A percentile compares a stretch with the other conserved stretches of the same genome.
Evolutionary conservation across 2,113 vertebrate genomes (phyloP).

Genomic region (Muntiacus muntjak): DNA sequence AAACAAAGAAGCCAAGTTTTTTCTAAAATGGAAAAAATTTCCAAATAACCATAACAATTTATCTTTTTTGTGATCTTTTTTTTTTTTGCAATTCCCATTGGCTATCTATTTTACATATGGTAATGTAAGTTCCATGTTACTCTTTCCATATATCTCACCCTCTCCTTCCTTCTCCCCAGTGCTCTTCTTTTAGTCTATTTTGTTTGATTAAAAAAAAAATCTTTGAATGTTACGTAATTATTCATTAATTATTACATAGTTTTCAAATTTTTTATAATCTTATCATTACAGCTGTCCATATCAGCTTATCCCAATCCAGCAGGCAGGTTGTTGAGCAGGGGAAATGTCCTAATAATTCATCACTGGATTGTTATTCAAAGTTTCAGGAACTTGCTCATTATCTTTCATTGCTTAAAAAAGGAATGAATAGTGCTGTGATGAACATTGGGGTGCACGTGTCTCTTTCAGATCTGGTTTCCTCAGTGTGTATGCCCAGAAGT

Average conservation of each 20-base stretch:
- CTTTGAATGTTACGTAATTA: not conserved
- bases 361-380: not conserved
- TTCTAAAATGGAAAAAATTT: not conserved
- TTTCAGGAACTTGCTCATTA: not conserved
- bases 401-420: not conserved
- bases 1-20: not conserved
- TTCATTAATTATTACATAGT: not conserved
- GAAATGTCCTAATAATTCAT: not conserved
- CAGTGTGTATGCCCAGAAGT: too few species aligned
- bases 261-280: conserved; percentile 4
- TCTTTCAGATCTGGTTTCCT: too few species aligned
- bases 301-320: not conserved
- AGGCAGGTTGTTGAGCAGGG: not conserved
- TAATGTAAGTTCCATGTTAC: not conserved
- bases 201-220: not conserved
- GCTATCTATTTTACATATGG: not conserved
- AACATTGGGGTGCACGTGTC: too few species aligned
- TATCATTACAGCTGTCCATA: not conserved
- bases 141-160: not conserved
- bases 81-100: not conserved
- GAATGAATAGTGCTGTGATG: not conserved
- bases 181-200: not conserved
- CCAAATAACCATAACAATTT: not conserved
- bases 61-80: not conserved
- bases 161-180: not conserved